Base-by-base conservation (phyloP, 2,797 vertebrate species). In the Spheniscus humboldti region DNA sequence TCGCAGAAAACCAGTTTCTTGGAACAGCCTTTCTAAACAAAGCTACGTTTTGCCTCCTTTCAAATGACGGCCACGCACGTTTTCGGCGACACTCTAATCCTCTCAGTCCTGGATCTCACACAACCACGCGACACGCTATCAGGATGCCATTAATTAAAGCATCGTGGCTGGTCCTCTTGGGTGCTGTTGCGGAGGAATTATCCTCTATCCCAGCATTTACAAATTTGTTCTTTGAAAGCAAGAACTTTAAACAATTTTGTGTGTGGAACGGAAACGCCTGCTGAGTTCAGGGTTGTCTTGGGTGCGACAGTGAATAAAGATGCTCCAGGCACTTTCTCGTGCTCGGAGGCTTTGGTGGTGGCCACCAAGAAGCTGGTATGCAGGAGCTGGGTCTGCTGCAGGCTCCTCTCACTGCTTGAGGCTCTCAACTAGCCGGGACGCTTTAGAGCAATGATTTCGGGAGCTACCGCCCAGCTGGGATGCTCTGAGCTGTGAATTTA, bases 231-330 rank as follows among this genome's bases (percentile, higher is more conserved):
- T 80, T 62, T 30, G 63, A 63, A 90, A 93, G 75, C 10, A 7
- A 35, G 45, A 41, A 12, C 39, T 67, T 43, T 2, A 33, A 71
- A 17, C 7, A 5, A 39, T 48, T 80, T 35, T 17, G 17, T 4
- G 17, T 0, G 10, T 4, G 50, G 73, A 53, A 15, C 0, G 4
- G 75, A 43, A 86, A 35, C 0, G 0, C 13, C 28, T 17, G 2
- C 33, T 0, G 2, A 7, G 12, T 25, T 25, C 9, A 3, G 45
- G 78, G 47, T 55, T 39, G 22, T 23, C 28, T 8, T 18, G 47
- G 64, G 25, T 56, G 39, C 2, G 3, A n/a, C 16, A 6, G 31
- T 4, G 17, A 41, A n/a, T 10, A 6, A 59, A 31, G 60, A 19
- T 20, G 64, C 47, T 35, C 18, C 1, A 0, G 60, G 84, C 19